These are phyloP conservation scores for Acronicta alni DNA, from an alignment of 2,888 invertebrate genomes.

Conservation along the genomic window DNA sequence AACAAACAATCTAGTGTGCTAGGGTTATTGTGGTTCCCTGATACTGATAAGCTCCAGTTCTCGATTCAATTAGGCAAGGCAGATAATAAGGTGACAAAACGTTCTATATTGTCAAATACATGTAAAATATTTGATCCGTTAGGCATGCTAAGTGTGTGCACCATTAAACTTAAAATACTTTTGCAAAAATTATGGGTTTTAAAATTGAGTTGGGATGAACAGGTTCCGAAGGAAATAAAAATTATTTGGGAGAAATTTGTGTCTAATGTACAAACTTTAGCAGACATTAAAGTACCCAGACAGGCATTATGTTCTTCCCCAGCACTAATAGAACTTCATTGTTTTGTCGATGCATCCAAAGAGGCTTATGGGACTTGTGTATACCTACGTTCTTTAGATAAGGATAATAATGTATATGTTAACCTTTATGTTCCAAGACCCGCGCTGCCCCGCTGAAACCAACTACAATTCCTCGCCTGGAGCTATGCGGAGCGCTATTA, in stretches of 20 bases:
- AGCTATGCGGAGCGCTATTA: constrained; percentile 10
- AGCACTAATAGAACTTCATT: constrained; percentile 9
- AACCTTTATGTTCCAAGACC: constrained; percentile 44
- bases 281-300: background rate
- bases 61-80: constrained; percentile 3
- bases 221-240: constrained; percentile 3
- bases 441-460: constrained; percentile 46
- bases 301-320: constrained; percentile 1
- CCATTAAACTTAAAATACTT: constrained; percentile 12
- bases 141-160: constrained; percentile 10
- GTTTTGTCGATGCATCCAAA: constrained; percentile 12
- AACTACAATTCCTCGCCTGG: constrained; percentile 44
- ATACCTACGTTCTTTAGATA: constrained; percentile 26
- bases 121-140: constrained; percentile 20
- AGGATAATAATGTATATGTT: constrained; percentile 5
- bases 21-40: constrained; percentile 36
- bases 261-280: background rate
- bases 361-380: constrained; percentile 27
- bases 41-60: constrained; percentile 39
- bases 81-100: constrained; percentile 3
- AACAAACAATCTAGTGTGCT: constrained; percentile 3
- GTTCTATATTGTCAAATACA: constrained; percentile 4
- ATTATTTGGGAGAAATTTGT: too few species aligned
- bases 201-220: constrained; percentile 16
- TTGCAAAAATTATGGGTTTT: constrained; percentile 10